Percentiles rank a stretch among this genome's conserved stretches.
These are phyloP conservation scores for Sardina pilchardus DNA, from an alignment of 2,113 vertebrate genomes.

Conservation along the genomic window DNA sequence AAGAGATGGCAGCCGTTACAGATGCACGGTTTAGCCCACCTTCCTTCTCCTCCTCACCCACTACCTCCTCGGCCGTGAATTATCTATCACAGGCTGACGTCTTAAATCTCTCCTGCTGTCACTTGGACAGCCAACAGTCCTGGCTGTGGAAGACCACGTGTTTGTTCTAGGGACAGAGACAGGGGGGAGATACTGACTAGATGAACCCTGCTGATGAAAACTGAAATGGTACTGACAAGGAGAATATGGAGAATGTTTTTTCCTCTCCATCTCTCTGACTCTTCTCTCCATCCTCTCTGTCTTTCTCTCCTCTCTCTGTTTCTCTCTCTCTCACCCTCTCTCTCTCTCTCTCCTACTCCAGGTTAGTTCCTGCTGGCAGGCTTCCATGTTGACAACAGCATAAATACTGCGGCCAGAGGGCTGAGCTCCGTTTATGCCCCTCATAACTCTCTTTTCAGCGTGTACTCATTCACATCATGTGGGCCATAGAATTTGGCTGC, in stretches of 20 bases:
- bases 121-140: background rate
- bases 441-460: background rate
- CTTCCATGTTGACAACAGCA: background rate
- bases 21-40: background rate
- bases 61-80: background rate
- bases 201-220: background rate
- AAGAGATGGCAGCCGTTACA: slow-evolving; percentile 19
- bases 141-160: background rate
- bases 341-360: background rate
- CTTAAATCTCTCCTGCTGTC: background rate
- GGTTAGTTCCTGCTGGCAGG: background rate
- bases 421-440: background rate
- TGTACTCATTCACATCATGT: slow-evolving; percentile 18
- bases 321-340: background rate
- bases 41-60: background rate
- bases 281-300: background rate
- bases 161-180: background rate
- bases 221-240: background rate
- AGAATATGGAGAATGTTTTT: background rate
- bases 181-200: background rate
- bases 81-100: background rate
- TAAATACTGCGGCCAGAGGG: background rate
- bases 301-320: background rate
- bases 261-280: background rate
- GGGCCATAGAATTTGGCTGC: slow-evolving; percentile 9